Conservation (phyloP, 2,888 invertebrate species). For the Desoria tigrina region DNA sequence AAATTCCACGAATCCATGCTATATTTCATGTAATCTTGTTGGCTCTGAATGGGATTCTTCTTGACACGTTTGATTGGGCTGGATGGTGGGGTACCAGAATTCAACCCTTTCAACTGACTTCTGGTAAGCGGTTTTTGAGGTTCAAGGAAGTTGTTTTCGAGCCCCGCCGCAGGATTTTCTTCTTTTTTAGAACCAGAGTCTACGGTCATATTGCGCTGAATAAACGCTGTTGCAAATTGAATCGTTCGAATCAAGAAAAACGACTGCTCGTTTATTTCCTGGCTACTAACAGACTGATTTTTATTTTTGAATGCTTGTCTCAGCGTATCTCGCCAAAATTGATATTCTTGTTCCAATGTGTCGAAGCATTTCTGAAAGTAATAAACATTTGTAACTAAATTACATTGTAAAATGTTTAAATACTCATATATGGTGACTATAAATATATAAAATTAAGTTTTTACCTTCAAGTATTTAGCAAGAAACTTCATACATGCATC, state of each 20-base stretch:
- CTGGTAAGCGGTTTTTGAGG: neutral
- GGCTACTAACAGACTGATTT: neutral
- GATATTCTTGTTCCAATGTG: conserved; percentile 11
- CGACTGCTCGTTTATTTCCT: neutral
- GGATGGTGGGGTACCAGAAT: neutral
- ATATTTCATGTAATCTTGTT: neutral
- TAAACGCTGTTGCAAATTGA: conserved; percentile 27
- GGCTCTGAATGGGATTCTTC: neutral
- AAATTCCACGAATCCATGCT: conserved; percentile 12
- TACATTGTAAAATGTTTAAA: no score
- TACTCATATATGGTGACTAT: no score
- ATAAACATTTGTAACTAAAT: neutral
- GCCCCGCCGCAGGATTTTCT: no score
- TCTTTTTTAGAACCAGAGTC: no score
- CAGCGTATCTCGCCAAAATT: conserved; percentile 30
- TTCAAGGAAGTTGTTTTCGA: no score
- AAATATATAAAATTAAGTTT: neutral
- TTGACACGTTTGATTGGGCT: neutral
- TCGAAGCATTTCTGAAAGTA: conserved; percentile 13
- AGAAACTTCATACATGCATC: conserved; percentile 43
- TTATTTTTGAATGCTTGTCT: neutral
- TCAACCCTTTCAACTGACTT: neutral
- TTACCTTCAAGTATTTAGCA: conserved; percentile 39
- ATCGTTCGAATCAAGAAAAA: conserved; percentile 27
- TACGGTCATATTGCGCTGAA: conserved; percentile 3